Evolutionary conservation across 2,888 invertebrate genomes (phyloP), one percentile per base, ranked within the genome.

Genomic region (Eupelmus urozonus): DNA sequence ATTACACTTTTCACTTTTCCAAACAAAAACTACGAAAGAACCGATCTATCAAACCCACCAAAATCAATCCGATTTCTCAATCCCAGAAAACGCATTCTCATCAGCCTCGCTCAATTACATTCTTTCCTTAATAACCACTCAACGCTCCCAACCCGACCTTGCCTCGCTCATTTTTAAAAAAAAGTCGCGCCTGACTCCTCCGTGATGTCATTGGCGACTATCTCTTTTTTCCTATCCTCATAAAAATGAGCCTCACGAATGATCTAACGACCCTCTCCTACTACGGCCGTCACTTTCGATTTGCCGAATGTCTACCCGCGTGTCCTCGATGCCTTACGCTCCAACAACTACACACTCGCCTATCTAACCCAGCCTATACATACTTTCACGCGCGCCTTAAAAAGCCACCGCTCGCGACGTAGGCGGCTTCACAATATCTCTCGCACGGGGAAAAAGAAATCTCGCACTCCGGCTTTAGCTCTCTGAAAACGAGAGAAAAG

Each of bases 201-300:
- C 27, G 11, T 69, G 57, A 42, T 34, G 27, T 42, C 57, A 49
- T 49, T 4, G 49, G 5, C 4, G 29, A 18, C 40, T 34, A 5
- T 3, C 34, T 25, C 57, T 16, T 55, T 18, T 55, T 55, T 29
- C n/a, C n/a, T n/a, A n/a, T n/a, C n/a, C n/a, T n/a, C 42, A 40
- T 42, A 42, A 71, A 18, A n/a, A 11, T 34, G n/a, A n/a, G n/a
- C n/a, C 20, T 11, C 29, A 18, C 18, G 59, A 29, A 25, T 34
- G 62, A 66, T 66, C 66, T 66, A 66, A 66, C 53, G 49, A 18
- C 45, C 45, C 45, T 45, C 16, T 45, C 45, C 13, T 9, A 9
- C 9, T 45, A 13, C 16, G 13, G 16, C 13, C 45, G 16, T 40
- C 65, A 66, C 73, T 74, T 74, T 74, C 73, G 57, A 65, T 74